A percentile compares a stretch with the other conserved stretches of the same genome.
These are phyloP conservation scores for Metridium senile DNA, from an alignment of 92 coral and sea anemone genomes.

Conservation along the genomic window DNA sequence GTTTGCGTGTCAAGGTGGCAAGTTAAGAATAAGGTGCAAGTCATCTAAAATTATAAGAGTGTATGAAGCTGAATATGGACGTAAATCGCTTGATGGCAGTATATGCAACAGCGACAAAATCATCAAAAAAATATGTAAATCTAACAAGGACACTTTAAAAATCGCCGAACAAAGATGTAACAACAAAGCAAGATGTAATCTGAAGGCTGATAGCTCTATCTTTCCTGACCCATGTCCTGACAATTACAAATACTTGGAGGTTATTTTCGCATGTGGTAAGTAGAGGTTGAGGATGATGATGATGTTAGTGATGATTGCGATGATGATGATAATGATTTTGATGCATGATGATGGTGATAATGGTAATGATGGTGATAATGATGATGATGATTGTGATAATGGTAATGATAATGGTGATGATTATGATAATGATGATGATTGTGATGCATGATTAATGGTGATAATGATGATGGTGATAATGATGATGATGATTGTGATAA, in stretches of 20 bases:
- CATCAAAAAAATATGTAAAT: conserved; percentile 40
- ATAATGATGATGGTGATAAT: neutral
- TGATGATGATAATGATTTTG: neutral
- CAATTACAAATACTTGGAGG: conserved; percentile 66
- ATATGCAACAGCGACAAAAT: conserved; percentile 66
- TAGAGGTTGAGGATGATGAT: neutral
- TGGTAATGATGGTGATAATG: neutral
- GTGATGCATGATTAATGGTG: neutral
- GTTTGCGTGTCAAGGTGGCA: conserved; percentile 70
- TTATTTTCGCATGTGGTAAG: conserved; percentile 76
- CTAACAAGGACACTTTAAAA: conserved; percentile 15
- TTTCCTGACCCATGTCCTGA: conserved; percentile 77
- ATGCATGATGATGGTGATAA: neutral
- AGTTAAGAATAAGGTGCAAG: conserved; percentile 56
- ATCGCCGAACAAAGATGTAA: conserved; percentile 46
- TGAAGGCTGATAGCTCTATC: conserved; percentile 45
- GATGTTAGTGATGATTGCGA: neutral
- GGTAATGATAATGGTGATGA: neutral
- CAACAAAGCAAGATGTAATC: conserved; percentile 51
- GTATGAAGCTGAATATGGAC: conserved; percentile 69
- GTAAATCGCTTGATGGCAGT: conserved; percentile 62
- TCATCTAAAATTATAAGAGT: conserved; percentile 32
- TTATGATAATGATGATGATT: neutral
- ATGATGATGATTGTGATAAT: neutral
- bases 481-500: neutral